These are phyloP conservation scores for Sapajus apella DNA, from an alignment of 2,113 vertebrate species.

Conservation along the genomic window DNA sequence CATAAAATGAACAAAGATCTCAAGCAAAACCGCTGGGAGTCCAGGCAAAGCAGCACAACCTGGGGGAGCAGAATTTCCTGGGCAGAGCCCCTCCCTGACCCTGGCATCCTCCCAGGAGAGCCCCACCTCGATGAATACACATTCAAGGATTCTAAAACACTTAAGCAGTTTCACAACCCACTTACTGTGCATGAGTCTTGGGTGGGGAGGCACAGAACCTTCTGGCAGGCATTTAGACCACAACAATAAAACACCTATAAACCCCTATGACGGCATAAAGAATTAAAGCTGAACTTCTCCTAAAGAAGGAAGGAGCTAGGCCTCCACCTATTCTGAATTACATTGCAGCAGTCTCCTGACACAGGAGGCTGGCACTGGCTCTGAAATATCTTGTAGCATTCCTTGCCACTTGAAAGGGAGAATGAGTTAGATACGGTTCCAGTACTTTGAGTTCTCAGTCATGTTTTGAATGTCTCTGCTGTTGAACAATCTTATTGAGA, in stretches of 20 bases:
- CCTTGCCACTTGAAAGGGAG: not conserved
- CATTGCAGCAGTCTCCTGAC: not conserved
- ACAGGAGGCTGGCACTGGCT: not conserved
- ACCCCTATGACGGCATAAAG: not conserved
- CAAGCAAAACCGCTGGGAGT: slow-evolving; percentile 43
- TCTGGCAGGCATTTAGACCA: slow-evolving; percentile 42
- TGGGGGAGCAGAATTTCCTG: slow-evolving; percentile 54
- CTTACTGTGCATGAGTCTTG: not conserved
- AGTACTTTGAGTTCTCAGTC: not conserved
- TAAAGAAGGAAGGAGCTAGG: not conserved
- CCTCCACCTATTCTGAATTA: slow-evolving; percentile 1
- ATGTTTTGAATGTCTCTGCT: not conserved
- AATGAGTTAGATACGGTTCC: not conserved
- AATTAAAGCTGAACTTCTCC: not conserved
- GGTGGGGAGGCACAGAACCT: slow-evolving; percentile 31
- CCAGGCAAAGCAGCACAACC: not conserved
- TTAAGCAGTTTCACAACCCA: slow-evolving; percentile 37
- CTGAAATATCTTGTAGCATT: not conserved
- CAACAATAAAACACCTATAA: slow-evolving; percentile 65
- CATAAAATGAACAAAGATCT: slow-evolving; percentile 61
- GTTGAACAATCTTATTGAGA: not conserved
- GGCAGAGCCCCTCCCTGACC: slow-evolving; percentile 33
- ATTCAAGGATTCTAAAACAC: not conserved
- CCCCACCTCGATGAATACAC: not conserved
- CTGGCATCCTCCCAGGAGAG: slow-evolving; percentile 47